Percentiles rank a stretch among this genome's conserved stretches.
phyloP scores from a whole-genome alignment of 1,140 invertebrate genomes.

The Pentalonia nigronervosa region DNA sequence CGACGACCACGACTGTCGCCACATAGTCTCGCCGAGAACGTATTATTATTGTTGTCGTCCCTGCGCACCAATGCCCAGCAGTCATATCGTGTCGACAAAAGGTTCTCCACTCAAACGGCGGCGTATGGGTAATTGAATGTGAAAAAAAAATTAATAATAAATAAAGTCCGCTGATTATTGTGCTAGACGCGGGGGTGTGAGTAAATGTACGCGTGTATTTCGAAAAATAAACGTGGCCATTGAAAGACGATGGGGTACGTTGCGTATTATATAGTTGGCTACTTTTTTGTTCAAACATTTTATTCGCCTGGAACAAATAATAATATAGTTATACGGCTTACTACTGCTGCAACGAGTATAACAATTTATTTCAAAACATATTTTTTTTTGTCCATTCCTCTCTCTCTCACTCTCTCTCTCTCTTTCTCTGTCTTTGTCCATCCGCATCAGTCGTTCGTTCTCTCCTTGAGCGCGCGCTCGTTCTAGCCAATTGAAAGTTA shows the following conservation, averaged over 20 bases:
- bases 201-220: not conserved
- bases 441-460: not conserved
- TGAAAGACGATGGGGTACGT: not conserved
- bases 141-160: not conserved
- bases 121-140: not conserved
- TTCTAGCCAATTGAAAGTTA: slow-evolving; percentile 20
- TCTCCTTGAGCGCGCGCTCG: not conserved
- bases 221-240: not conserved
- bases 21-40: not conserved
- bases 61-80: not conserved
- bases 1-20: not conserved
- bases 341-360: not conserved
- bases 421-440: not conserved
- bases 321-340: no score
- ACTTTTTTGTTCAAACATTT: slow-evolving; percentile 17
- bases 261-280: not conserved
- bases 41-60: not conserved
- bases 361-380: slow-evolving; percentile 11
- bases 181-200: not conserved
- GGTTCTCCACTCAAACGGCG: not conserved
- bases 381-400: not conserved
- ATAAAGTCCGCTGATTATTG: not conserved
- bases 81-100: not conserved
- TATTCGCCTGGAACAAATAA: slow-evolving; percentile 25
- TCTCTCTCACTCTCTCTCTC: not conserved